Conservation (phyloP, 1,140 invertebrate species). For the Bombus waltoni region DNA sequence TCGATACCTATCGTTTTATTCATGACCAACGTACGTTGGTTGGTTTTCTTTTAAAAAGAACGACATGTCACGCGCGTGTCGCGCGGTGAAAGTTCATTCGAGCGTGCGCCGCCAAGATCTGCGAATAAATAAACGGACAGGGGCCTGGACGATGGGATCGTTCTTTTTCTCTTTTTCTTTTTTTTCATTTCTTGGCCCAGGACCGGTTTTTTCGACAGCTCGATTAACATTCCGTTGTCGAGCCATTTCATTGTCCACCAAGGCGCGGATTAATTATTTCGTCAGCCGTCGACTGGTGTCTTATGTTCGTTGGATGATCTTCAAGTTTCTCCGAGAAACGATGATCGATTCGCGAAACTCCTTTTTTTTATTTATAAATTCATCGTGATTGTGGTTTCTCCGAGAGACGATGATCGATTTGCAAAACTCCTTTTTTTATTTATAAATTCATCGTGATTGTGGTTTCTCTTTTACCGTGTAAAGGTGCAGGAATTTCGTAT, state of each 20-base stretch:
- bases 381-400: neutral
- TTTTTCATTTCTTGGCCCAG: neutral
- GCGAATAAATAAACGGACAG: slow-evolving; percentile 32
- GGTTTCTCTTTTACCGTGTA: neutral
- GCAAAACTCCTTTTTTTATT: neutral
- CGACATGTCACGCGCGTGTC: slow-evolving; percentile 38
- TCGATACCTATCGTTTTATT: slow-evolving; percentile 57
- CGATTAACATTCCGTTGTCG: slow-evolving; percentile 52
- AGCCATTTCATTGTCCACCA: slow-evolving; percentile 26
- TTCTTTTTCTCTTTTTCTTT: neutral
- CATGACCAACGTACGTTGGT: slow-evolving; percentile 37
- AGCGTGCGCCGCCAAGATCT: neutral
- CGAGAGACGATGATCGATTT: too few species aligned
- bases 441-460: neutral
- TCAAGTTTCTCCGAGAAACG: neutral
- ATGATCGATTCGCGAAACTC: neutral
- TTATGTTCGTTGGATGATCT: neutral
- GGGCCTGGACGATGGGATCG: neutral
- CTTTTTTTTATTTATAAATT: neutral
- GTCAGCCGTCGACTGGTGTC: neutral
- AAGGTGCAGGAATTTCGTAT: too few species aligned
- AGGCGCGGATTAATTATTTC: slow-evolving; percentile 36
- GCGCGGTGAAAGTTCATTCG: slow-evolving; percentile 46
- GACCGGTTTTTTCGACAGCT: slow-evolving; percentile 41
- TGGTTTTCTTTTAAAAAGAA: neutral